Base-by-base conservation (phyloP, 1,140 invertebrate species). In the Monochamus saltuarius region DNA sequence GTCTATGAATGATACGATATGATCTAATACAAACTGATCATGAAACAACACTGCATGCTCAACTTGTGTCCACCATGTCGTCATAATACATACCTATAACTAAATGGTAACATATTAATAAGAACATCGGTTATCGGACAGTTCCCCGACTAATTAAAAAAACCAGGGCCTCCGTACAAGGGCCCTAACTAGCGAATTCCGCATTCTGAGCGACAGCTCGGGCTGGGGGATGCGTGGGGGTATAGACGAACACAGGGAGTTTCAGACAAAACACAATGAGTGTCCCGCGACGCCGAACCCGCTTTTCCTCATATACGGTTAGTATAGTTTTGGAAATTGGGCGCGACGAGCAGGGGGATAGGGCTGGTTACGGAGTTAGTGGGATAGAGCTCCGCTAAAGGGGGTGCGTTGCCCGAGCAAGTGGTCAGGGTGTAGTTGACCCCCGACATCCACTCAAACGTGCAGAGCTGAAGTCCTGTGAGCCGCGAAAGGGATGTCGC, bases 21-120 rank as follows among this genome's bases (percentile, higher is more conserved):
- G 22, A 29, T 29, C 22, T 29, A 29, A 29, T 29, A 29, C 22
- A 29, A 29, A 29, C 2, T 29, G 22, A 29, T 29, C 22, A 6
- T 29, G 2, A 29, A 29, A 29, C 22, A 29, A 29, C 22, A 29
- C 22, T 11, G 66, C 62, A 61, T 72, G 72, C 73, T 70, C 64
- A 82, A 82, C 81, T 84, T 83, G 81, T 82, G 82, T 83, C 77
- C 76, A 79, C 79, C 81, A 83, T 64, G 68, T 65, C 66, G 63
- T 65, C 52, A 60, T 60, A 65, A 74, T 75, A 75, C 74, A 67
- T 73, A 73, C 74, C 73, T 75, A 75, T 59, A 52, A 46, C 64
- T 66, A 68, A 64, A 62, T 56, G 52, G 37, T 55, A 36, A 51
- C 2, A n/a, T 42, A 42, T 42, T 42, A 13, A 2, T 42, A 3